phyloP scores from a whole-genome alignment of 1,140 invertebrate genomes.

The Tetragnatha versicolor region DNA sequence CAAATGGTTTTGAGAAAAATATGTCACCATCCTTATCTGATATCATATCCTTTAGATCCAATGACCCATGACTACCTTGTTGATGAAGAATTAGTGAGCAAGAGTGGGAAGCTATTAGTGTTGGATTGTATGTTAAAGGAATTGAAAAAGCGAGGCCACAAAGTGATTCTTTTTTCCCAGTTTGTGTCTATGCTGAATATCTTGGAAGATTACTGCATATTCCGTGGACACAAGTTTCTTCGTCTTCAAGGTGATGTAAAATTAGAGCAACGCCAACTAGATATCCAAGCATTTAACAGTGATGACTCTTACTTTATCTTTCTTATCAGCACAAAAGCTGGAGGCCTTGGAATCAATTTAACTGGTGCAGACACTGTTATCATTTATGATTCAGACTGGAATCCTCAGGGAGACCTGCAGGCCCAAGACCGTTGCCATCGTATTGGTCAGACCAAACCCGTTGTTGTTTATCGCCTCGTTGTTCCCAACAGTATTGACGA shows the following conservation, averaged over 20 bases:
- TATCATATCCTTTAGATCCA: constrained; percentile 69
- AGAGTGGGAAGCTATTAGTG: constrained; percentile 84
- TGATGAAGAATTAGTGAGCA: constrained; percentile 75
- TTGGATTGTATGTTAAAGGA: constrained; percentile 79
- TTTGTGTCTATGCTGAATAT: constrained; percentile 68
- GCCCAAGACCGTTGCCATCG: constrained; percentile 81
- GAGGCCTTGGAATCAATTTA: constrained; percentile 67
- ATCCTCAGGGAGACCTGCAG: constrained; percentile 79
- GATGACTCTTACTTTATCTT: constrained; percentile 62
- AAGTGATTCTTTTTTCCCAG: constrained; percentile 69
- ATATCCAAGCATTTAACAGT: constrained; percentile 49
- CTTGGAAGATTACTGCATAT: constrained; percentile 65
- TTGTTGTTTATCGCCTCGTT: constrained; percentile 74
- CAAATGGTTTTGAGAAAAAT: constrained; percentile 72
- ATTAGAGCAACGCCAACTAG: constrained; percentile 64
- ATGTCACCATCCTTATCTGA: constrained; percentile 77
- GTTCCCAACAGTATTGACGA: constrained; percentile 76
- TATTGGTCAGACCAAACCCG: constrained; percentile 78
- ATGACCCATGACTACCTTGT: constrained; percentile 64
- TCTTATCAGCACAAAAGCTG: constrained; percentile 67
- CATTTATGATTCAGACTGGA: constrained; percentile 63
- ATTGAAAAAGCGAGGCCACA: constrained; percentile 69
- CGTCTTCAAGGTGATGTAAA: constrained; percentile 86
- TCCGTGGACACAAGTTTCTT: constrained; percentile 76
- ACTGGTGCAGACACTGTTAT: constrained; percentile 67